Evolutionary conservation across 2,113 vertebrate species (phyloP), one percentile per base, ranked within the genome.

Genomic region (Pteropus alecto): DNA sequence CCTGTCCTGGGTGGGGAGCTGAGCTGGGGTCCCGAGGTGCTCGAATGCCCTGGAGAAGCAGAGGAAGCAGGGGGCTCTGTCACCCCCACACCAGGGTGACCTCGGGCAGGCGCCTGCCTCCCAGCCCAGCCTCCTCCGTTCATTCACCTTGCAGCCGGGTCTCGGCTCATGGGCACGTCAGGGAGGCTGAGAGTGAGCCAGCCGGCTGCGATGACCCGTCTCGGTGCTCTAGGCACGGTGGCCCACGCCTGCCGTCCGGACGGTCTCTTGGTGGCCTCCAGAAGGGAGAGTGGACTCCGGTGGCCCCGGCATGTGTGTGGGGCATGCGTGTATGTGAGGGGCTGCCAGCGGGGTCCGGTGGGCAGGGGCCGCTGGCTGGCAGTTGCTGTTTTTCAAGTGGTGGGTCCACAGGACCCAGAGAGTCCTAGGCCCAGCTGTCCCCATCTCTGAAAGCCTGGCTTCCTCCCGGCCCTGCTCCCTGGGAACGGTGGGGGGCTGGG

Each of bases 191-290:
- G 5, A 78, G 1, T 0, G 3, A 58, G 46, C 60, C 30, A 43
- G 60, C 0, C 8, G 18, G 87, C 46, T 0, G 11, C 0, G 0
- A 18, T 21, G 1, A 15, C 33, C 63, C 3, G 13, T 26, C 28
- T 2, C 10, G 3, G 28, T 15, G 46, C 70, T 43, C 68, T n/a
- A 4, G 21, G 7, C 0, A 0, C 73, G 33, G n/a, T 60, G 48
- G 8, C 58, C 2, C 1, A 11, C 38, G 38, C 38, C 46, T 43
- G 63, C 35, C 3, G 0, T 22, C 56, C 3, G 4, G 65, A 33
- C 7, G 30, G 18, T 51, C 33, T 51, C 16, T 12, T 41, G 58
- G 51, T 26, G 71, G 61, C 41, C 46, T 68, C 12, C 51, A 51
- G 12, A 56, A 60, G 6, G 65, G 24, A 6, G 0, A 10, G 54